Evolutionary conservation across 1,140 invertebrate species (phyloP), one percentile per base, ranked within the genome.

Genomic region (Copidosoma floridanum): DNA sequence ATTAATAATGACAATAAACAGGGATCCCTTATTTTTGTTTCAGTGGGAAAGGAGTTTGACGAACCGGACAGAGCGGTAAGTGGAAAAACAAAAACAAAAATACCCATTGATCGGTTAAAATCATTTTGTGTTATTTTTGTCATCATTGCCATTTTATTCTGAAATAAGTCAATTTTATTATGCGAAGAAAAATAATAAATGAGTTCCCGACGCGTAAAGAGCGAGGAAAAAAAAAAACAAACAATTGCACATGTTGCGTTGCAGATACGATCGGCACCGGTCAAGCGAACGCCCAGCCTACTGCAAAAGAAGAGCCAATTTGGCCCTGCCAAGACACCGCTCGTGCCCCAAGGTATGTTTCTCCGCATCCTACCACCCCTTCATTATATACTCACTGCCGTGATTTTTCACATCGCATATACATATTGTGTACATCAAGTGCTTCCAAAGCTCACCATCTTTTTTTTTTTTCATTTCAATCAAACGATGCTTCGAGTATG

Each of bases 21-120:
- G 6, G 12, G 48, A 43, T 40, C 29, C 48, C 46, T 58, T 48
- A n/a, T 63, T 46, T 11, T 46, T 64, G 59, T 77, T 73, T n/a
- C 68, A 80, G 78, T 76, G 66, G 76, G 74, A 11, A 77, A 69
- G 61, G 71, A 75, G 6, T 40, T 27, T 0, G 78, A 80, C 23
- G 78, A 80, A 48, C 65, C 71, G 12, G 78, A 80, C 26, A 71
- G 77, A 72, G 73, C 69, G 35, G 78, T 79, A 50, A 76, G 75
- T 71, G 35, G 61, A 61, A 57, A 1, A 5, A 35, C 5, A 16
- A 6, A 32, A 2, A 35, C 8, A 48, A 11, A 26, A 16, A n/a
- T n/a, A n/a, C n/a, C n/a, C n/a, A n/a, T n/a, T n/a, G n/a, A n/a
- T n/a, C n/a, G n/a, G n/a, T n/a, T n/a, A n/a, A n/a, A 35, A 35